Percentiles rank a stretch among this genome's conserved stretches.
These are phyloP conservation scores for Eolophus roseicapilla DNA, from an alignment of 2,113 vertebrate genomes.

Conservation along the genomic window DNA sequence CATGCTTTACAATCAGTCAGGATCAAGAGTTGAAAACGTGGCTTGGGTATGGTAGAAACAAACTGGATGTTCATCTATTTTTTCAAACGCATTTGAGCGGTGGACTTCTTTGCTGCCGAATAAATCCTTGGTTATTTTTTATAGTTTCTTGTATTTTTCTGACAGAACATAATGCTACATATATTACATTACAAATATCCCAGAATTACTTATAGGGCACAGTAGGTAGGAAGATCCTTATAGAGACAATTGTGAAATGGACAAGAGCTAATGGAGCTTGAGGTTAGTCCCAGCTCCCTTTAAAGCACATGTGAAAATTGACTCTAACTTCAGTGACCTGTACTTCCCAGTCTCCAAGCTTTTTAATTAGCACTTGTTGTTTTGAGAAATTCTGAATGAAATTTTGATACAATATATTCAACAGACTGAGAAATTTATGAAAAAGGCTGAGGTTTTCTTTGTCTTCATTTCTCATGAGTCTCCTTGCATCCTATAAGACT, in stretches of 20 bases:
- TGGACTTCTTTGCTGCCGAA: neutral
- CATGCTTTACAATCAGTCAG: neutral
- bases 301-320: neutral
- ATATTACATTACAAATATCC: neutral
- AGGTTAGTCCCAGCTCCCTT: neutral
- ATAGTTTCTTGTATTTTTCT: neutral
- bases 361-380: neutral
- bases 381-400: neutral
- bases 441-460: neutral
- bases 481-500: neutral
- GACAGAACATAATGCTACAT: too few species aligned
- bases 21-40: neutral
- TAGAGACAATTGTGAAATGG: neutral
- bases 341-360: neutral
- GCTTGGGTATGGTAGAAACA: neutral
- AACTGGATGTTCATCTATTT: neutral
- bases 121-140: neutral
- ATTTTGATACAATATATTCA: neutral
- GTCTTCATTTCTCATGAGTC: neutral
- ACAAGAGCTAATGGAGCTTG: fast-evolving
- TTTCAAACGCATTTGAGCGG: fast-evolving
- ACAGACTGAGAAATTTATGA: neutral
- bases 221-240: neutral
- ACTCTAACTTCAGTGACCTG: neutral
- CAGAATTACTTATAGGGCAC: fast-evolving